Base-by-base conservation (phyloP, 2,888 invertebrate species). In the Oligia fasciuncula region DNA sequence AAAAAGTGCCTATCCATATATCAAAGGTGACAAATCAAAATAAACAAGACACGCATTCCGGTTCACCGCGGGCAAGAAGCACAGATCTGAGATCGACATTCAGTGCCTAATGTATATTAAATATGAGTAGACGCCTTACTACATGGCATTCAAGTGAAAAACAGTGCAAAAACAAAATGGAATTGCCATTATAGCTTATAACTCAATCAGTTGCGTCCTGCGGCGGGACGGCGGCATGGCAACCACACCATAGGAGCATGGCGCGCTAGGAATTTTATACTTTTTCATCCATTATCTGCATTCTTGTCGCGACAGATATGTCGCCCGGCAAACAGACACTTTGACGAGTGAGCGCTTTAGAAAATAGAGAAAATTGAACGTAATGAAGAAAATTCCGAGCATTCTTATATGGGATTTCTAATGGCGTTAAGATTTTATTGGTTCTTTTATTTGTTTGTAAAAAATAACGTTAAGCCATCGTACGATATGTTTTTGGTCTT, bases 151-250 rank as follows among this genome's bases (percentile, higher is more conserved):
- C 94, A 94, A 94, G 94, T 94, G 95, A 96, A 95, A 95, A 96
- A 96, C 95, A 91, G 90, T 91, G 94, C 95, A 96, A 96, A 96
- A 96, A 96, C 95, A 91, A 93, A 94, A 94, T 95, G 94, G 94
- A 94, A 93, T 94, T 92, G 95, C 95, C 95, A 95, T 96, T 96
- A 95, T 95, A 95, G 95, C 94, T 96, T 96, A 96, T 96, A 96
- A 96, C 96, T 96, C 96, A 96, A 96, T 96, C 96, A 96, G 93
- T 91, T 85, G 91, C 81, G 91, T 91, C 88, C 90, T 92, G 90
- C 90, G 90, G 90, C 92, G 84, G 92, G 80, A 66, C 29, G 86
- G 90, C 60, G 49, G 70, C 49, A 43, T 49, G 65, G 68, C 19
- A 62, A 63, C 69, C 51, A 62, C 80, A 73, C 73, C 73, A 80